Evolutionary conservation across 2,113 vertebrate genomes (phyloP).

Genomic region (Emydura subglobosa): DNA sequence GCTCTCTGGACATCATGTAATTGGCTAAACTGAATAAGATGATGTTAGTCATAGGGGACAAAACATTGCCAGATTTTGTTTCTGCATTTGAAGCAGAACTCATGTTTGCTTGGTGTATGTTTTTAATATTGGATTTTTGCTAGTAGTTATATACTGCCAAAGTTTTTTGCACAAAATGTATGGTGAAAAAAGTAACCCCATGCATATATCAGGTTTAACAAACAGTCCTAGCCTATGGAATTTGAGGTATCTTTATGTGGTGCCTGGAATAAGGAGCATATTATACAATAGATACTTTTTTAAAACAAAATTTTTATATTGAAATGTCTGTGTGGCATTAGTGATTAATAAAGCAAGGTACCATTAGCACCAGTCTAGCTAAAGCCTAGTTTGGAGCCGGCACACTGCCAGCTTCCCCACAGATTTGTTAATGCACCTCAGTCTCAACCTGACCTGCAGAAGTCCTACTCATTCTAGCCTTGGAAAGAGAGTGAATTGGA

Average conservation of each 20-base stretch:
- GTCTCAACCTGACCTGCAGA: neutral
- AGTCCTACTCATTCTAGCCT: neutral
- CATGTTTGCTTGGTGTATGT: neutral
- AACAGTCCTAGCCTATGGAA: neutral
- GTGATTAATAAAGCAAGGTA: neutral
- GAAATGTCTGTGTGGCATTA: neutral
- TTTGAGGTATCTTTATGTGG: neutral
- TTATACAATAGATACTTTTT: neutral
- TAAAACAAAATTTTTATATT: neutral
- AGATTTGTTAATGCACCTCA: neutral
- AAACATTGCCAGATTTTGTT: slow-evolving; percentile 26
- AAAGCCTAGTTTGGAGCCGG: neutral
- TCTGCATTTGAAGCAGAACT: slow-evolving; percentile 28
- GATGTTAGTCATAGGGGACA: neutral
- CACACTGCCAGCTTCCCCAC: neutral
- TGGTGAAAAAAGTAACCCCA: neutral
- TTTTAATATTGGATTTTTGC: slow-evolving; percentile 23
- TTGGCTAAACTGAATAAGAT: slow-evolving; percentile 31
- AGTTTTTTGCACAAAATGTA: neutral
- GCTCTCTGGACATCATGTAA: slow-evolving; percentile 27
- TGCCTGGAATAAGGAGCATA: neutral
- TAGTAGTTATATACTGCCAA: neutral
- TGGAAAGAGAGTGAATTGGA: neutral
- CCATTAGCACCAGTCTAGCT: neutral
- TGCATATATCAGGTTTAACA: neutral